These are phyloP conservation scores for Apoderus coryli DNA, from an alignment of 2,888 invertebrate species.

Conservation along the genomic window DNA sequence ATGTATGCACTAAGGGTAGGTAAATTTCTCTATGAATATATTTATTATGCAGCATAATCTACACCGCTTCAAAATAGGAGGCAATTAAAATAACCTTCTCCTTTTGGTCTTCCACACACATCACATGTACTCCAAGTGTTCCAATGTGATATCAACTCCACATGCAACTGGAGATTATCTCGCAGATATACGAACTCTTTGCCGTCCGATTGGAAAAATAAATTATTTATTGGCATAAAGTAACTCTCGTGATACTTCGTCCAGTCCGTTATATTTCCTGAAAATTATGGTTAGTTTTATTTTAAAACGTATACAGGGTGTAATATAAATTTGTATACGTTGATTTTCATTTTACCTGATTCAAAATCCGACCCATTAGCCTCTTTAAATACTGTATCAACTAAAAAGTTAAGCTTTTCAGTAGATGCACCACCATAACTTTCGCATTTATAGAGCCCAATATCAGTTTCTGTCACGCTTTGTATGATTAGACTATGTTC, in stretches of 20 bases:
- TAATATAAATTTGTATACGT: no score
- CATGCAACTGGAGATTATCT: constrained; percentile 28
- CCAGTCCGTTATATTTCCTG: constrained; percentile 37
- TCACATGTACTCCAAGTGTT: constrained; percentile 39
- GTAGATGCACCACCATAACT: constrained; percentile 29
- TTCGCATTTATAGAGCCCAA: constrained; percentile 37
- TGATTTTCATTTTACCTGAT: no score
- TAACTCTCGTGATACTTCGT: constrained; percentile 34
- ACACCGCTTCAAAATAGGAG: no score
- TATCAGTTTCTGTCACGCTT: constrained; percentile 30
- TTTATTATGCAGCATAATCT: no score
- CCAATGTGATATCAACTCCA: constrained; percentile 39
- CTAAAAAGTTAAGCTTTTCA: constrained; percentile 35
- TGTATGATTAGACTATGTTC: constrained; percentile 35
- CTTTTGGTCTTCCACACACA: constrained; percentile 30
- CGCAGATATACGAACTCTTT: constrained; percentile 33
- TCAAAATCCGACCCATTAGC: no score
- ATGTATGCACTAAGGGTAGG: no score
- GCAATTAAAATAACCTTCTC: no score
- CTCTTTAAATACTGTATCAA: no score
- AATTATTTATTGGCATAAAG: constrained; percentile 33
- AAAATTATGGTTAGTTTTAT: constrained; percentile 11
- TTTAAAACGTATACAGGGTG: no score
- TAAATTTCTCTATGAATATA: no score
- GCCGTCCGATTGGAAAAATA: constrained; percentile 31